Evolutionary conservation across 2,113 vertebrate genomes (phyloP).

Genomic region (Poicephalus gulielmi): DNA sequence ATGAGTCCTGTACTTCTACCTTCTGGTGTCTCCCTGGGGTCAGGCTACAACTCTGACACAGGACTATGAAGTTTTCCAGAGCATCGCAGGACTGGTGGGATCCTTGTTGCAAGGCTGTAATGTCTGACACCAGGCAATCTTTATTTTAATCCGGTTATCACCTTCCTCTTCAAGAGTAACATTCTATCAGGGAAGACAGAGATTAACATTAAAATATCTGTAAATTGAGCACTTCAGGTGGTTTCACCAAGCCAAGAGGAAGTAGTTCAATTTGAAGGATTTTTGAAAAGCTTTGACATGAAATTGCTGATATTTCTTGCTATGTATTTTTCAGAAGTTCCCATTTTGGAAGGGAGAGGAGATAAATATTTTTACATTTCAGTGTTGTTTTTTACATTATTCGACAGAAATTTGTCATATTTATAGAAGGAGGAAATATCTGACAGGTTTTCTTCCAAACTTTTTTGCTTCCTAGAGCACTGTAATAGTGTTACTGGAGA

Average conservation of each 20-base stretch:
- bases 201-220: not conserved
- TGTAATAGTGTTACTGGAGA: not conserved
- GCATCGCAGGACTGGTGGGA: not conserved
- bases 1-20: not conserved
- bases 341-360: not conserved
- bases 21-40: not conserved
- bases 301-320: not conserved
- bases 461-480: not conserved
- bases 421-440: not conserved
- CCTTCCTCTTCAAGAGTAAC: not conserved
- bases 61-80: not conserved
- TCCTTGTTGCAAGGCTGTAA: not conserved
- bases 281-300: not conserved
- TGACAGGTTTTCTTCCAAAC: not conserved
- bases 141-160: not conserved
- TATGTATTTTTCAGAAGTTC: not conserved
- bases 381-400: not conserved
- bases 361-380: not conserved
- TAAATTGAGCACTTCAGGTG: not conserved
- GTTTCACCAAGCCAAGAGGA: not conserved
- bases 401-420: not conserved
- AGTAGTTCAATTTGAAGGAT: not conserved
- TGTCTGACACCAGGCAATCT: not conserved
- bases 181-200: not conserved
- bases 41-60: not conserved